Evolutionary conservation across 37 sponge, comb jelly and placozoan genomes (phyloP).

Genomic region (Aplysina aerophoba): DNA sequence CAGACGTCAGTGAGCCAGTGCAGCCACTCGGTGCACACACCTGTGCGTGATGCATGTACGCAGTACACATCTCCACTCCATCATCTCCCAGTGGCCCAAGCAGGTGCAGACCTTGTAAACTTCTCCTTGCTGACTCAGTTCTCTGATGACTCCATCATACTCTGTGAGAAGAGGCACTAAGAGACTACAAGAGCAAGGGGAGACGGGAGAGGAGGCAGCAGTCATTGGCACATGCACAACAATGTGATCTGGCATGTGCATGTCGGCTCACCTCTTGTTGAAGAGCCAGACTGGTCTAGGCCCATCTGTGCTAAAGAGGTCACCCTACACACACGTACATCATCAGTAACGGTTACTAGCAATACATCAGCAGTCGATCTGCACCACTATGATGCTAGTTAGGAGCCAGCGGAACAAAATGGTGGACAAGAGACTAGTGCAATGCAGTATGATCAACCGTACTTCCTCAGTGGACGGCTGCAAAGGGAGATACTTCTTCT

Average conservation of each 20-base stretch:
- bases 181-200: slow-evolving; percentile 27
- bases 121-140: slow-evolving; percentile 53
- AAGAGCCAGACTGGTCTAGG: slow-evolving; percentile 68
- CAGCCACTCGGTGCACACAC: background rate
- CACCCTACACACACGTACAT: background rate
- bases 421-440: too few species aligned
- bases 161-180: slow-evolving; percentile 69
- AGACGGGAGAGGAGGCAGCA: background rate
- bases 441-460: background rate
- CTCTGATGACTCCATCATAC: slow-evolving; percentile 65
- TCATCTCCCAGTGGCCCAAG: background rate
- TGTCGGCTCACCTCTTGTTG: slow-evolving; percentile 44
- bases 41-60: background rate
- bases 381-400: too few species aligned
- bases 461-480: slow-evolving; percentile 18
- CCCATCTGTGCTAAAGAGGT: slow-evolving; percentile 3
- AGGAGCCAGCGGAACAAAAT: too few species aligned
- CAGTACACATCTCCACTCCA: background rate
- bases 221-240: background rate
- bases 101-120: slow-evolving; percentile 52
- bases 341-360: background rate
- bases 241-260: too few species aligned
- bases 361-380: background rate
- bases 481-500: slow-evolving; percentile 58
- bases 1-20: background rate